phyloP scores from a whole-genome alignment of 2,113 vertebrate genomes.

The Zingel zingel region DNA sequence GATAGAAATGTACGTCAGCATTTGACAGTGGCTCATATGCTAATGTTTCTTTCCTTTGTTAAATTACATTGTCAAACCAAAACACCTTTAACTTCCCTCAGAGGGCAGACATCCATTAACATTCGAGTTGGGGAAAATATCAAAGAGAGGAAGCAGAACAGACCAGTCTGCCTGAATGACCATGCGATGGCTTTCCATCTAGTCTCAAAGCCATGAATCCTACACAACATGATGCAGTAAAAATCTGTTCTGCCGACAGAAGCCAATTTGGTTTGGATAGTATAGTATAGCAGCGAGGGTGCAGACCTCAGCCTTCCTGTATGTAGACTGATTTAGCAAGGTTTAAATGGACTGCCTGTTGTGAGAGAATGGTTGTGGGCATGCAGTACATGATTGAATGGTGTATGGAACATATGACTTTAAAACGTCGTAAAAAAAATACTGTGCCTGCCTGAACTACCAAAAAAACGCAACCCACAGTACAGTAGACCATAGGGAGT shows the following conservation, averaged over 20 bases:
- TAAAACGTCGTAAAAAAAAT: neutral
- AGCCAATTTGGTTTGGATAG: neutral
- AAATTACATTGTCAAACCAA: neutral
- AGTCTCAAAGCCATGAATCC: neutral
- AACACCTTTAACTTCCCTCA: neutral
- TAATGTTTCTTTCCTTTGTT: neutral
- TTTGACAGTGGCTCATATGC: neutral
- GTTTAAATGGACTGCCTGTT: too few relatives aligned
- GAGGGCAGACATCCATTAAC: conserved; percentile 22
- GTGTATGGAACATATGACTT: neutral
- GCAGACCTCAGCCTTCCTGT: neutral
- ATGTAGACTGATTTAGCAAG: too few relatives aligned
- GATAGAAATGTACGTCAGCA: neutral
- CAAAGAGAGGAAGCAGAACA: neutral
- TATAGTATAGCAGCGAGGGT: neutral
- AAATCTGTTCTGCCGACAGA: neutral
- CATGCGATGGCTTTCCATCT: neutral
- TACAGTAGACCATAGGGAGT: too few relatives aligned
- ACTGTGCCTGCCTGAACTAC: neutral
- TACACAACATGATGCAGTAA: neutral
- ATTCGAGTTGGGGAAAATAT: neutral
- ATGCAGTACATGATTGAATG: neutral
- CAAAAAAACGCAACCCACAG: too few relatives aligned
- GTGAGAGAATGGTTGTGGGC: neutral
- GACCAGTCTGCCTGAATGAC: too few relatives aligned